phyloP scores from a whole-genome alignment of 2,888 invertebrate species.

The Polydrusus tereticollis region DNA sequence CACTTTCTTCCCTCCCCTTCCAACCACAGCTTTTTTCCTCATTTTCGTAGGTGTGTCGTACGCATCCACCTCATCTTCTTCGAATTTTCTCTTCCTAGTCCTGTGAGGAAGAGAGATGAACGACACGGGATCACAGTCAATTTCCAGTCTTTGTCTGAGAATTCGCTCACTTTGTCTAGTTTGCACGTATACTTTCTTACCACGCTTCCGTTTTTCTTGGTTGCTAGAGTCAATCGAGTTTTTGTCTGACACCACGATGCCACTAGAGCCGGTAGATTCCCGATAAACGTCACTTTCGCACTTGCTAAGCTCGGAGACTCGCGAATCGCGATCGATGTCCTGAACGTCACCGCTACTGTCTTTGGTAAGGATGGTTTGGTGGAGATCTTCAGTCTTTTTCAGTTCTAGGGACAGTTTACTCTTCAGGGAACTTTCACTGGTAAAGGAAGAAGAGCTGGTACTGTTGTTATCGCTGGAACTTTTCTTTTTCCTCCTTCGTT shows the following conservation, averaged over 20 bases:
- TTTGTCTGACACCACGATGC: conserved; percentile 59
- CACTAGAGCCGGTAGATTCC: conserved; percentile 61
- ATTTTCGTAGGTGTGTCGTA: conserved; percentile 60
- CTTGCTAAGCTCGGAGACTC: conserved; percentile 33
- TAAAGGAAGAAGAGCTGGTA: conserved; percentile 64
- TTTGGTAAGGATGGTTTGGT: conserved; percentile 18
- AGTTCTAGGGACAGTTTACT: conserved; percentile 58
- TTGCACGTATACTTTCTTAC: conserved; percentile 58
- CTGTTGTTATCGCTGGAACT: conserved; percentile 66
- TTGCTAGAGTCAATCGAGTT: conserved; percentile 53
- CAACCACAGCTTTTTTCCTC: conserved; percentile 56
- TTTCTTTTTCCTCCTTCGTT: conserved; percentile 76
- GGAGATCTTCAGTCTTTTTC: conserved; percentile 58
- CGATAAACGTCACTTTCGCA: conserved; percentile 51
- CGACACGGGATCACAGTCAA: conserved; percentile 60
- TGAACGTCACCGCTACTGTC: conserved; percentile 3
- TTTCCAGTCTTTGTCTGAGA: conserved; percentile 59
- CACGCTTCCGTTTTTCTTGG: conserved; percentile 52
- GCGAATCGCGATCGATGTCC: conserved; percentile 21
- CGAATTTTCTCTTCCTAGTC: conserved; percentile 57
- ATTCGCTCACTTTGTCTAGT: conserved; percentile 65
- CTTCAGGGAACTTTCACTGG: conserved; percentile 64
- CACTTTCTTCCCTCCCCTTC: conserved; percentile 49
- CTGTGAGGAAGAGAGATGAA: conserved; percentile 53
- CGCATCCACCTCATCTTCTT: conserved; percentile 43